A percentile compares a stretch with the other conserved stretches of the same genome.
phyloP scores from a whole-genome alignment of 2,113 vertebrate species.

The Ploceus nigricollis region DNA sequence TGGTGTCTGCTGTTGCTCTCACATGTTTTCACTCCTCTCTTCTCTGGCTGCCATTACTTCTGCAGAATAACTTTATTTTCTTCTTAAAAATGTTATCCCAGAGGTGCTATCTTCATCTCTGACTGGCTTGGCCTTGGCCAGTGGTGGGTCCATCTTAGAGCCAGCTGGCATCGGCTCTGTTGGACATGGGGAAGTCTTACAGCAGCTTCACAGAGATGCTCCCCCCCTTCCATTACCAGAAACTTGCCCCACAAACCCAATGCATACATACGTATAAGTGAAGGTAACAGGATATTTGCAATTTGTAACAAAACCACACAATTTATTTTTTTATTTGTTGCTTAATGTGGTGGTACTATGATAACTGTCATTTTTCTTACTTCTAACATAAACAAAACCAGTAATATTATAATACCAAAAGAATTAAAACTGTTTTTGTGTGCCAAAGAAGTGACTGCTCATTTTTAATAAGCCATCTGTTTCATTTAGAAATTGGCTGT shows the following conservation, averaged over 20 bases:
- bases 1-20: not conserved
- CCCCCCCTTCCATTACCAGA: not conserved
- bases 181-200: not conserved
- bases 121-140: not conserved
- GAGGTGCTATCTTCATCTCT: not conserved
- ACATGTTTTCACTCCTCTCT: not conserved
- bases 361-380: not conserved
- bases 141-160: not conserved
- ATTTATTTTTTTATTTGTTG: not conserved
- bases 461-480: slow-evolving; percentile 65
- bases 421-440: not conserved
- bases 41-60: not conserved
- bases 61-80: not conserved
- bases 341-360: not conserved
- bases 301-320: not conserved
- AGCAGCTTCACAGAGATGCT: not conserved
- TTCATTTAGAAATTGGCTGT: slow-evolving; percentile 53
- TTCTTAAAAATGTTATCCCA: not conserved
- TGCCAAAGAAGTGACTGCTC: slow-evolving; percentile 58
- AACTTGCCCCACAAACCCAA: not conserved
- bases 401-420: slow-evolving; percentile 18
- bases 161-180: not conserved
- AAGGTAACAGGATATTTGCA: not conserved
- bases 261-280: not conserved
- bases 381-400: not conserved